Evolutionary conservation across 2,888 invertebrate species (phyloP).

Genomic region (Disparrhopalites patrizii): DNA sequence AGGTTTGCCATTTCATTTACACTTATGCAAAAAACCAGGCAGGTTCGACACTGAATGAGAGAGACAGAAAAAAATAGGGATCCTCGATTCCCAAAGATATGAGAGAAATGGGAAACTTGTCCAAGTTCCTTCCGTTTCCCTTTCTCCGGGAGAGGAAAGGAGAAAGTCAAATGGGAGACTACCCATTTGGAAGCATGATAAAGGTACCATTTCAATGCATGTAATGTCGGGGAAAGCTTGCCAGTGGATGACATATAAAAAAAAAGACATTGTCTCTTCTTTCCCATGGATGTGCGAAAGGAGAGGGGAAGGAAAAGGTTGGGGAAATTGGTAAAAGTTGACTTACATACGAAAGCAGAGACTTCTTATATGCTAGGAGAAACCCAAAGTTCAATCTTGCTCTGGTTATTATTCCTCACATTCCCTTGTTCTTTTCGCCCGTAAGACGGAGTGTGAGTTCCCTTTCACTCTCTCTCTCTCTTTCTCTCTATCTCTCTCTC

Average conservation of each 20-base stretch:
- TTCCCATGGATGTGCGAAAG: background rate
- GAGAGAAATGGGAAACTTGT: background rate
- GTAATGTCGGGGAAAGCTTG: conserved; percentile 30
- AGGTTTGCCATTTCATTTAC: conserved; percentile 12
- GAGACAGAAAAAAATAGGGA: background rate
- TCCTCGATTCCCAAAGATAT: background rate
- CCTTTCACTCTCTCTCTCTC: too few species aligned
- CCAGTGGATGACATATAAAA: conserved; percentile 1
- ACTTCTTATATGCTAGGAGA: too few species aligned
- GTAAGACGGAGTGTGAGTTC: too few species aligned
- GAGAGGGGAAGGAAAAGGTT: conserved; percentile 11
- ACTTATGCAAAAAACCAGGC: conserved; percentile 17
- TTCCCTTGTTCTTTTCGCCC: too few species aligned
- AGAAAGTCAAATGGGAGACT: conserved; percentile 7
- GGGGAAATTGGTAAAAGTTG: background rate
- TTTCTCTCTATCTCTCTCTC: too few species aligned
- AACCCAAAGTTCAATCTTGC: conserved; percentile 6
- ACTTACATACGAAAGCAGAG: background rate
- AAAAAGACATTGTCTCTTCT: conserved; percentile 21
- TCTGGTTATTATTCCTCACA: conserved; percentile 24
- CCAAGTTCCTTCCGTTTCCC: too few species aligned
- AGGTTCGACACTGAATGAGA: too few species aligned
- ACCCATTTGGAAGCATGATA: conserved; percentile 42
- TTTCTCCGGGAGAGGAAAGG: background rate
- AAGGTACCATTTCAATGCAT: conserved; percentile 46